Conservation (phyloP, 2,888 invertebrate genomes). For the Rhaphigaster nebulosa region DNA sequence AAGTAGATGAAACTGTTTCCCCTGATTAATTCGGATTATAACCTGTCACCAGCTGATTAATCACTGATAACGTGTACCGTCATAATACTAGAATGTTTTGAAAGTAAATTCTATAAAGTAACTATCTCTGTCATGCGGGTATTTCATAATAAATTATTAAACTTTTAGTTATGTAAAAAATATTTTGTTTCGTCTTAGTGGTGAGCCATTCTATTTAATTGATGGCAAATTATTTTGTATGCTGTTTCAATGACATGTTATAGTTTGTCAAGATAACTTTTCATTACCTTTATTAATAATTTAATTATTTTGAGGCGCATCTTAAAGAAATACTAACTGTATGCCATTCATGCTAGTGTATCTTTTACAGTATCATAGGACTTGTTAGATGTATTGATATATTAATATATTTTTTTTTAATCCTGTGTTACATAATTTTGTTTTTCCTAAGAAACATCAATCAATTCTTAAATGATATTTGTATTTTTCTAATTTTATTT, state of each 20-base stretch:
- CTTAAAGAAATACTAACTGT: background rate
- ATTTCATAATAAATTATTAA: background rate
- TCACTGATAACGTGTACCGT: conserved; percentile 14
- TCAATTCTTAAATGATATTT: background rate
- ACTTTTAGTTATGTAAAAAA: background rate
- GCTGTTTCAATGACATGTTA: background rate
- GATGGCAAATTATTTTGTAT: background rate
- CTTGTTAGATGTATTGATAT: background rate
- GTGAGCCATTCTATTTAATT: background rate
- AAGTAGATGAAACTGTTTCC: background rate
- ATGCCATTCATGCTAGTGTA: background rate
- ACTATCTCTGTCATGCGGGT: background rate
- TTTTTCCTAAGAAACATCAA: background rate
- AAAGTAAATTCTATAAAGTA: conserved; percentile 14
- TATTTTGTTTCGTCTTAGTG: background rate
- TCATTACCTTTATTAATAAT: background rate
- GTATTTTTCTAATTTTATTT: too few species aligned
- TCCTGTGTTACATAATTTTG: background rate
- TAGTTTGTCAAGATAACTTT: background rate
- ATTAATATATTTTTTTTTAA: background rate
- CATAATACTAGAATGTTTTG: background rate
- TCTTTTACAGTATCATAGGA: background rate
- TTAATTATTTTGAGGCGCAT: background rate
- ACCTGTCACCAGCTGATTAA: conserved; percentile 19
- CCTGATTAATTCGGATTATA: background rate